A percentile compares a stretch with the other conserved stretches of the same genome.
Conservation (phyloP, 2,888 invertebrate species). For the Antheraea assamensis region DNA sequence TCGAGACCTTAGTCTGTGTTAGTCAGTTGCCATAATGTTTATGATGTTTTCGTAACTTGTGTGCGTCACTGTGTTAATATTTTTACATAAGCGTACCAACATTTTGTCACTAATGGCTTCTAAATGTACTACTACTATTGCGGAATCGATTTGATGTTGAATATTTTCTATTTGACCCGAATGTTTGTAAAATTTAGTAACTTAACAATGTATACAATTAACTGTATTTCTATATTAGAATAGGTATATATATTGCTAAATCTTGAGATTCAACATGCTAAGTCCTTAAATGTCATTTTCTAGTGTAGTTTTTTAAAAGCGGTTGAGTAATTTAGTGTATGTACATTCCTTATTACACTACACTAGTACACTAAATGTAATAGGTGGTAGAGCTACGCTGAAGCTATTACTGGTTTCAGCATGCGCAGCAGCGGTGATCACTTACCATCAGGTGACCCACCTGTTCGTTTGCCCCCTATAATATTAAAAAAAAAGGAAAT, state of each 20-base stretch:
- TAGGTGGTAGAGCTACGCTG: too few relatives aligned
- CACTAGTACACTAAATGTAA: too few relatives aligned
- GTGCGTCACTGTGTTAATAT: not conserved
- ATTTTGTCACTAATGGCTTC: constrained; percentile 15
- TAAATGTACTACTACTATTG: constrained; percentile 10
- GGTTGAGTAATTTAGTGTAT: not conserved
- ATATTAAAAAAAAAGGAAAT: too few relatives aligned
- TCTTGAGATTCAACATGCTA: not conserved
- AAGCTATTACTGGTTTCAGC: too few relatives aligned
- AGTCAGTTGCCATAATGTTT: not conserved
- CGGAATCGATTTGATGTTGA: not conserved
- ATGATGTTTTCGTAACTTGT: not conserved
- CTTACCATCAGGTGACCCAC: too few relatives aligned
- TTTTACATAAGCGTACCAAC: constrained; percentile 5
- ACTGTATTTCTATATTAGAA: not conserved
- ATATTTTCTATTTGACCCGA: not conserved
- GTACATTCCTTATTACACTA: too few relatives aligned
- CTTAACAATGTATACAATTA: not conserved
- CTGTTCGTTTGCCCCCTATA: too few relatives aligned
- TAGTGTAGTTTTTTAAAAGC: not conserved
- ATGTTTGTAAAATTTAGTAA: not conserved
- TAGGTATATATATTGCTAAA: not conserved
- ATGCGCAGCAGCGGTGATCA: too few relatives aligned
- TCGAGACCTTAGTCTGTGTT: not conserved
- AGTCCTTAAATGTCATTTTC: not conserved